phyloP scores from a whole-genome alignment of 2,888 invertebrate species.

The Julus scanicus region DNA sequence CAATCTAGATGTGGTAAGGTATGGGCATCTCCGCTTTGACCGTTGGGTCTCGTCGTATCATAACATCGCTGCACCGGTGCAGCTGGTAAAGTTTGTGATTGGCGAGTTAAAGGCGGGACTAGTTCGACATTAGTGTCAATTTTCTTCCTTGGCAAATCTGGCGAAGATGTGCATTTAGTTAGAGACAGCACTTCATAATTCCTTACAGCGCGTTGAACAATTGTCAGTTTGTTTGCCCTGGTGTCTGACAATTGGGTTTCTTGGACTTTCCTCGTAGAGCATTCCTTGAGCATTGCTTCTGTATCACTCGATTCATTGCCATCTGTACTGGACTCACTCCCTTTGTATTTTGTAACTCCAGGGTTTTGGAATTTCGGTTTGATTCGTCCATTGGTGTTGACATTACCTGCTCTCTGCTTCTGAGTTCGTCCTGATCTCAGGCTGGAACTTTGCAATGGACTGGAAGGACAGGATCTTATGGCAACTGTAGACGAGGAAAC shows the following conservation, averaged over 20 bases:
- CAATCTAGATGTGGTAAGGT: constrained; percentile 47
- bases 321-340: not conserved
- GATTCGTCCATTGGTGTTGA: not conserved
- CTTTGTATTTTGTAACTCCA: constrained; percentile 14
- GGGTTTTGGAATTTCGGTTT: constrained; percentile 3
- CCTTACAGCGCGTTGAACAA: constrained; percentile 48
- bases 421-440: not conserved
- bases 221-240: constrained; percentile 29
- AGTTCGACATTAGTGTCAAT: constrained; percentile 29
- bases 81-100: constrained; percentile 27
- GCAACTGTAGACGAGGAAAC: constrained; percentile 37
- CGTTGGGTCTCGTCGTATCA: not conserved
- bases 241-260: not conserved
- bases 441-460: constrained; percentile 32
- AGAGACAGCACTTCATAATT: constrained; percentile 56
- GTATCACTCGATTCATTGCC: constrained; percentile 46
- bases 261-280: not conserved
- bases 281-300: not conserved
- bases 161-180: constrained; percentile 55
- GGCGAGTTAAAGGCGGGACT: constrained; percentile 34
- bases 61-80: not conserved
- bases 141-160: constrained; percentile 56
- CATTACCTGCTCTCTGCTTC: not conserved
- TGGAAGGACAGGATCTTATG: constrained; percentile 53
- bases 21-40: not conserved